Base-by-base conservation (phyloP, 2,888 invertebrate genomes). In the Dioctria linearis region DNA sequence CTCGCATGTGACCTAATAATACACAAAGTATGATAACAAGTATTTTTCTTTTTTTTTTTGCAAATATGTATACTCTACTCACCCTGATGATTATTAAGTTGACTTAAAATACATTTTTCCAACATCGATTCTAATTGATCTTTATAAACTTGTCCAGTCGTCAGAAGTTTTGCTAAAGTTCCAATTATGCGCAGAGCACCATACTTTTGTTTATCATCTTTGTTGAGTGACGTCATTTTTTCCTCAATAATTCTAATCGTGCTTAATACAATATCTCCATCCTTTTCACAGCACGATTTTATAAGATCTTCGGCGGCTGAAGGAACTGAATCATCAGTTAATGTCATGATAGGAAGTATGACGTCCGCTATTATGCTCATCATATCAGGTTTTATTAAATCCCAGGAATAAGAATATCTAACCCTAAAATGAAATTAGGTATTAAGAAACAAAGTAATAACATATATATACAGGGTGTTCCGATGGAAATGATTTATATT, bases 121-220 rank as follows among this genome's bases (percentile, higher is more conserved):
- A 99, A 90, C 90, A 99, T 94, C 63, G 94, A 93, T 88, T 99
- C 98, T 86, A 99, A 94, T 88, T 98, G 96, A 82, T 96, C 96
- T 85, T 95, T 96, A 89, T 98, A 99, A 39, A 94, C 88, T 85
- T 96, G 95, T 89, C 98, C 98, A 89, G 96, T 98, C 82, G 97
- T 90, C 11, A 99, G 90, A 73, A 98, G 93, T 85, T 97, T 96
- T 63, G 97, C 96, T 63, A 99, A 91, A 2, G 97, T 95, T 69
- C 99, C 99, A 83, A 96, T 95, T 96, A 99, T 98, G 87, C 99
- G 98, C 25, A 99, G 90, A 5, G 98, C 98, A n/a, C 99, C 99
- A 89, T 99, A 99, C 87, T 96, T 95, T 87, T 97, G 96, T 81
- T 94, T 91, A 8, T 94, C 92, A 85, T 93, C 92, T 5, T 93